Percentiles rank a stretch among this genome's conserved stretches.
phyloP scores from a whole-genome alignment of 2,113 vertebrate genomes.

The Elanoides forficatus region DNA sequence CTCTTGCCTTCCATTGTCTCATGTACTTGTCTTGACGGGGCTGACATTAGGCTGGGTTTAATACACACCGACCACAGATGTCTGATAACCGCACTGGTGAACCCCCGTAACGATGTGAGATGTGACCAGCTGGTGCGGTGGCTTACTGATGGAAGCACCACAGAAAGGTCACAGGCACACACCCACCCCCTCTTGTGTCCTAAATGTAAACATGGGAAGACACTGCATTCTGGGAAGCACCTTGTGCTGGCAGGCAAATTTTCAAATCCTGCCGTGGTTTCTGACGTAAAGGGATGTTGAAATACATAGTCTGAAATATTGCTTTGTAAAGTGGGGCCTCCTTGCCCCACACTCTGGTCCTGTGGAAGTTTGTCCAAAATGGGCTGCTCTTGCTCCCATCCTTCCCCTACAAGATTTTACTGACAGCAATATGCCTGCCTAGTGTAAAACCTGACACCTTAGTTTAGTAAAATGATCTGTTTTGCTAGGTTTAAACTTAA shows the following conservation, averaged over 20 bases:
- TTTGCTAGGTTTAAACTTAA: background rate
- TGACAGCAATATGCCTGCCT: background rate
- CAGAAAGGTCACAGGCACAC: accelerated
- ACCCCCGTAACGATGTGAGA: background rate
- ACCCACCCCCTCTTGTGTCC: too few species aligned
- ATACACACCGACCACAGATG: background rate
- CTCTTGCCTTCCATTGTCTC: background rate
- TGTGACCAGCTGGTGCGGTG: background rate
- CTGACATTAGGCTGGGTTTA: accelerated
- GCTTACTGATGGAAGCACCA: background rate
- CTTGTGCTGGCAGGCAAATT: background rate
- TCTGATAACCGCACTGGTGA: background rate
- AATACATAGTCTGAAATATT: background rate
- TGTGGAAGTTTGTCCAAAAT: background rate
- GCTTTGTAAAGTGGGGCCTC: background rate
- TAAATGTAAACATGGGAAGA: background rate
- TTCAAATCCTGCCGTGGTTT: background rate
- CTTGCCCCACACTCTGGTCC: accelerated
- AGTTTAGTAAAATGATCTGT: background rate
- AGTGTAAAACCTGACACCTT: background rate
- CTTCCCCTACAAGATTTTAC: background rate
- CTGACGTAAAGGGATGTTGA: background rate
- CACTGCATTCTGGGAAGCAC: background rate
- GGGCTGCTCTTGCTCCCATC: background rate
- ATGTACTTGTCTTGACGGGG: accelerated